Evolutionary conservation across 2,797 vertebrate species (phyloP).

Genomic region (Tokudaia muenninki): DNA sequence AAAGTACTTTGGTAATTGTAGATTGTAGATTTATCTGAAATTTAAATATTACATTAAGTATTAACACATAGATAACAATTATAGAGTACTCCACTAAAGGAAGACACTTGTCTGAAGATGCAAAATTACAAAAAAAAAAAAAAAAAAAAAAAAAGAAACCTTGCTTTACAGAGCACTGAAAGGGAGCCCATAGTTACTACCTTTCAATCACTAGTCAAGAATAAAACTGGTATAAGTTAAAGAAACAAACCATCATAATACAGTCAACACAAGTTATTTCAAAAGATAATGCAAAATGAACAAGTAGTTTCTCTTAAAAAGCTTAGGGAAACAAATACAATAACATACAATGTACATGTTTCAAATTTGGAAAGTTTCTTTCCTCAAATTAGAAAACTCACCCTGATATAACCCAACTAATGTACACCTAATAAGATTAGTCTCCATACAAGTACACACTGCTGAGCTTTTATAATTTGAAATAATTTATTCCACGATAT

Average conservation of each 20-base stretch:
- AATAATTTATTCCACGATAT: constrained; percentile 34
- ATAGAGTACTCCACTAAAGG: constrained; percentile 41
- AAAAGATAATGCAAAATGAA: neutral
- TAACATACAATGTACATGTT: neutral
- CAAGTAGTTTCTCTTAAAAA: constrained; percentile 37
- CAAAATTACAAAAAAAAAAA: constrained; percentile 57
- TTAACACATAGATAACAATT: constrained; percentile 58
- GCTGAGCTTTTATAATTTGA: constrained; percentile 37
- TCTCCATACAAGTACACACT: constrained; percentile 33
- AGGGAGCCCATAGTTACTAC: neutral
- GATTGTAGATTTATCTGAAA: constrained; percentile 67
- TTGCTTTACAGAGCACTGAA: constrained; percentile 35
- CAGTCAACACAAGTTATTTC: neutral
- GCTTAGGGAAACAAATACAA: neutral
- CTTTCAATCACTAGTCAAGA: constrained; percentile 55
- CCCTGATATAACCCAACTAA: constrained; percentile 7
- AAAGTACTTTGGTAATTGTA: constrained; percentile 64
- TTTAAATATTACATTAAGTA: constrained; percentile 64
- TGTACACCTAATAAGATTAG: neutral
- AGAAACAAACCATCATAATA: constrained; percentile 43
- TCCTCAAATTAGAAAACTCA: constrained; percentile 53
- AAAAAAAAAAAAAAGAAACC: constrained; percentile 48
- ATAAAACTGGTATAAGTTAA: constrained; percentile 26
- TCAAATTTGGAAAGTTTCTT: neutral
- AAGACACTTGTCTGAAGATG: constrained; percentile 60